Evolutionary conservation across 2,113 vertebrate genomes (phyloP).

Genomic region (Zosterops japonicus): DNA sequence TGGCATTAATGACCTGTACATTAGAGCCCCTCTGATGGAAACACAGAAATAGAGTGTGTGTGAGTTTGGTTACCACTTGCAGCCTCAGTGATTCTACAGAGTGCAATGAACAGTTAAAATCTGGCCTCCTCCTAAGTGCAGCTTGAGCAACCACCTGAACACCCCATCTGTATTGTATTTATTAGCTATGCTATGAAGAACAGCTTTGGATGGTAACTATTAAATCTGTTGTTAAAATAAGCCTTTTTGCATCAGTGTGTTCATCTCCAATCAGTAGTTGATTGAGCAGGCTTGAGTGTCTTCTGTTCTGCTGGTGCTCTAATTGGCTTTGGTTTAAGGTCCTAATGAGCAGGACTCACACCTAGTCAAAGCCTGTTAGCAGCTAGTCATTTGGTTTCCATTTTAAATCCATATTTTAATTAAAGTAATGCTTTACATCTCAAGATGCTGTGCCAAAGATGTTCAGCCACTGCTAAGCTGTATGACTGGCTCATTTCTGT

Average conservation of each 20-base stretch:
- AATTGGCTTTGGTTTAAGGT: background rate
- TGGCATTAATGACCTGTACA: background rate
- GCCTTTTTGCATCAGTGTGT: background rate
- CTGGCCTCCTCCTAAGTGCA: background rate
- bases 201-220: background rate
- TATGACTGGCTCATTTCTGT: background rate
- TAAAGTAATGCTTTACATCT: background rate
- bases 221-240: background rate
- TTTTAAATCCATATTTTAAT: slow-evolving; percentile 6
- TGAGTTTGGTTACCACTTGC: background rate
- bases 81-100: background rate
- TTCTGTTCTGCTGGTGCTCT: background rate
- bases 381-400: background rate
- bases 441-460: background rate
- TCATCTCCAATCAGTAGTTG: background rate
- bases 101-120: background rate
- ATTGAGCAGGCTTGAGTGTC: background rate
- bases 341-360: background rate
- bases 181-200: background rate
- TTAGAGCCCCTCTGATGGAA: background rate
- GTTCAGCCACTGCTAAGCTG: background rate
- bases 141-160: background rate
- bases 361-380: background rate
- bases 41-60: background rate
- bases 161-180: background rate